These are phyloP conservation scores for Dinoponera quadriceps DNA, from an alignment of 1,140 invertebrate species.

Conservation along the genomic window DNA sequence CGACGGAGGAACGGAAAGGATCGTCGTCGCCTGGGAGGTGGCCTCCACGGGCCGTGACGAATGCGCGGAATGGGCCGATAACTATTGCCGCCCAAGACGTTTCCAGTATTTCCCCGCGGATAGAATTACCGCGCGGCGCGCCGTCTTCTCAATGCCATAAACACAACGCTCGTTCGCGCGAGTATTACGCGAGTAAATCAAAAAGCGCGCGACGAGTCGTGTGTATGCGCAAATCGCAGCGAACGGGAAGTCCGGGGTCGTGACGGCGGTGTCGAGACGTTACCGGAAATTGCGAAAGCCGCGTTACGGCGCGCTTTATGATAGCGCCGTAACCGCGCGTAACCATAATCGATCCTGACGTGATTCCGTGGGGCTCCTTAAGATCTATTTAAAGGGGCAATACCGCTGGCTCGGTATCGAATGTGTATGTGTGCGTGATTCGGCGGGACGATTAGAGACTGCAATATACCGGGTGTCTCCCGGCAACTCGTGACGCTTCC, in stretches of 20 bases:
- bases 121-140: not conserved
- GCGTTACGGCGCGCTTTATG: not conserved
- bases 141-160: conserved; percentile 2
- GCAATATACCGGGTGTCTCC: too few relatives aligned
- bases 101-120: conserved; percentile 1
- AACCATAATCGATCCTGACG: conserved; percentile 20
- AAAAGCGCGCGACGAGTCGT: conserved; percentile 27
- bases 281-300: conserved; percentile 7
- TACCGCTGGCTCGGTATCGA: not conserved
- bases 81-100: conserved; percentile 11
- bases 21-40: not conserved
- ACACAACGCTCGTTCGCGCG: conserved; percentile 19
- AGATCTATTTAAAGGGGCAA: conserved; percentile 31
- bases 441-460: too few relatives aligned
- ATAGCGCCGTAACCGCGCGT: not conserved
- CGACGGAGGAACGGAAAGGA: conserved; percentile 4
- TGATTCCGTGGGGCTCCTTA: not conserved
- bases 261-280: not conserved
- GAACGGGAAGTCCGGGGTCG: not conserved
- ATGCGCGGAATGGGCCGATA: conserved; percentile 19
- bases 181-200: conserved; percentile 44
- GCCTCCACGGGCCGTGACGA: conserved; percentile 2
- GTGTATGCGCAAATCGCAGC: conserved; percentile 21
- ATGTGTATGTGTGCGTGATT: not conserved
- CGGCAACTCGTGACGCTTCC: too few relatives aligned